Evolutionary conservation across 1,140 invertebrate species (phyloP).

Genomic region (Neuroterus valhalla): DNA sequence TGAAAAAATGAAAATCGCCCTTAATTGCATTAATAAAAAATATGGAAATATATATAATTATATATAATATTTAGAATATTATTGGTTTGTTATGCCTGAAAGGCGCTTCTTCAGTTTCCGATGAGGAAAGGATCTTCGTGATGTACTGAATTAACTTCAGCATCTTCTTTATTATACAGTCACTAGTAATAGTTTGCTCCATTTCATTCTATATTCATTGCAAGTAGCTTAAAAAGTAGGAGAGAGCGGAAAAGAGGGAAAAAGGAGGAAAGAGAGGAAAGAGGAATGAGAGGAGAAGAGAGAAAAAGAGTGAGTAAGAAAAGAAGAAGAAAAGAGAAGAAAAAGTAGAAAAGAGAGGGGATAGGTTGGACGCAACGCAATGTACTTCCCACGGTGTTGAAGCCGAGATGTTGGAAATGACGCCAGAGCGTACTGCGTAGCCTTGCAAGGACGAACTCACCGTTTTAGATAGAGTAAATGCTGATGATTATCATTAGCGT

Average conservation of each 20-base stretch:
- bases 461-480: slow-evolving; percentile 30
- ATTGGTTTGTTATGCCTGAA: neutral
- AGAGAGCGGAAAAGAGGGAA: slow-evolving; percentile 16
- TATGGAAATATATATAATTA: too few relatives aligned
- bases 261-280: slow-evolving; percentile 15
- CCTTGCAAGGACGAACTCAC: slow-evolving; percentile 30
- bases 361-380: neutral
- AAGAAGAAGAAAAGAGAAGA: slow-evolving; percentile 12
- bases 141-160: slow-evolving; percentile 7
- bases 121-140: slow-evolving; percentile 6
- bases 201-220: slow-evolving; percentile 24
- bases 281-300: slow-evolving; percentile 5
- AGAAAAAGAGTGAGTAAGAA: slow-evolving; percentile 20
- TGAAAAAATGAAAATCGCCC: too few relatives aligned
- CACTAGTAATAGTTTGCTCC: slow-evolving; percentile 20
- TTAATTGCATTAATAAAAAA: too few relatives aligned
- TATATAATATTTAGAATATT: too few relatives aligned
- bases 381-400: slow-evolving; percentile 19
- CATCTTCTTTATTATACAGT: slow-evolving; percentile 25
- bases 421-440: slow-evolving; percentile 15
- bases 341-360: neutral
- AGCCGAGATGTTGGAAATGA: slow-evolving; percentile 24
- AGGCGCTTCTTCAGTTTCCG: slow-evolving; percentile 7
- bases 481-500: slow-evolving; percentile 20
- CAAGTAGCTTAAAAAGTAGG: neutral